Conservation (phyloP, 2,888 invertebrate species). For the Agriopis aurantiaria region DNA sequence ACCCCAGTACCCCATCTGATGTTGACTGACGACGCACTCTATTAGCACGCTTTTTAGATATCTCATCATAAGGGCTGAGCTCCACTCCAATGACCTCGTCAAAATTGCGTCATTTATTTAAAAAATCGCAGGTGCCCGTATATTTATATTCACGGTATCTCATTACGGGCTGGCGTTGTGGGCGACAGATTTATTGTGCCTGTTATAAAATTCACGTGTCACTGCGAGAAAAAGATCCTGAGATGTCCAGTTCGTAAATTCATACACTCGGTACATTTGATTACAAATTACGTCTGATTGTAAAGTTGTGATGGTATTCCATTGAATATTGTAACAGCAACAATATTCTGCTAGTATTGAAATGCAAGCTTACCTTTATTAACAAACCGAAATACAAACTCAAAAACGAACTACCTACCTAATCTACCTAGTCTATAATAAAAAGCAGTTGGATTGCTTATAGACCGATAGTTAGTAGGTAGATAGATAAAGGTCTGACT, state of each 20-base stretch:
- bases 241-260: conserved; percentile 40
- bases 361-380: too few relatives aligned
- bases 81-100: conserved; percentile 25
- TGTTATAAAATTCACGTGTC: conserved; percentile 50
- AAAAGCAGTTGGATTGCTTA: too few relatives aligned
- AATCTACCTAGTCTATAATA: too few relatives aligned
- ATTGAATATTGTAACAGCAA: too few relatives aligned
- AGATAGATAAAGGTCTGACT: too few relatives aligned
- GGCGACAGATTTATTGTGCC: conserved; percentile 50
- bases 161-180: conserved; percentile 46
- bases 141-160: conserved; percentile 50
- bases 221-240: conserved; percentile 33
- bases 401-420: too few relatives aligned
- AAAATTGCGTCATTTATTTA: conserved; percentile 33
- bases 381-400: too few relatives aligned
- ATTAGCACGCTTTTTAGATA: conserved; percentile 14
- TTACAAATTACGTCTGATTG: too few relatives aligned
- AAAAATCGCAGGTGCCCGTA: conserved; percentile 43
- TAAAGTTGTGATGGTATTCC: too few relatives aligned
- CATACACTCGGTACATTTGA: too few relatives aligned
- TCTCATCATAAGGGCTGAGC: conserved; percentile 18
- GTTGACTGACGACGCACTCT: conserved; percentile 15
- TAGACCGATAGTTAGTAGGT: too few relatives aligned
- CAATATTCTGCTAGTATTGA: too few relatives aligned
- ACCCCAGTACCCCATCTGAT: conserved; percentile 1